These are phyloP conservation scores for Vesta saturnalis DNA, from an alignment of 2,888 invertebrate species.

Conservation along the genomic window DNA sequence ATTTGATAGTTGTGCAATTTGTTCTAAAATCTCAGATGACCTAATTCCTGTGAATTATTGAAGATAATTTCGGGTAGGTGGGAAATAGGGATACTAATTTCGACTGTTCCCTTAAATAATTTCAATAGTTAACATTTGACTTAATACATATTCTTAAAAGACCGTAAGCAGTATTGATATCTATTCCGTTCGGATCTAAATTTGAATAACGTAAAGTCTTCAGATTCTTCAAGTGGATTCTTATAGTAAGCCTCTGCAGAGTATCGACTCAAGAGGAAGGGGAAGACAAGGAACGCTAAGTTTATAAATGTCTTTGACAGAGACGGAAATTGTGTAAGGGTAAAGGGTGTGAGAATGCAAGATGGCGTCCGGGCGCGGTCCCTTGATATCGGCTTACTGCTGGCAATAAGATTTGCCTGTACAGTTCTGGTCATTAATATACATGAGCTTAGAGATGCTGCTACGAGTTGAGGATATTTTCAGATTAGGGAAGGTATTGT, in stretches of 20 bases:
- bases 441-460: conserved; percentile 57
- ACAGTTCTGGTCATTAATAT: conserved; percentile 62
- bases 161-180: no score
- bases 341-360: conserved; percentile 55
- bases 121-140: no score
- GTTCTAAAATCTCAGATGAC: conserved; percentile 37
- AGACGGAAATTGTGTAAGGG: conserved; percentile 51
- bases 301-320: conserved; percentile 47
- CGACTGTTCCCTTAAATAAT: no score
- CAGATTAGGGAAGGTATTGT: conserved; percentile 45
- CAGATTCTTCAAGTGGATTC: conserved; percentile 58
- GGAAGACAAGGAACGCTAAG: conserved; percentile 45
- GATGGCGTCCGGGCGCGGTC: conserved; percentile 61
- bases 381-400: conserved; percentile 61
- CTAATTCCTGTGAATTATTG: conserved; percentile 26
- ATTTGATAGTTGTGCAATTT: conserved; percentile 40
- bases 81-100: not conserved
- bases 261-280: conserved; percentile 61
- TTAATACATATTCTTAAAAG: no score
- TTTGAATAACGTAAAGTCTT: conserved; percentile 28
- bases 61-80: not conserved
- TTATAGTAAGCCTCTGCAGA: conserved; percentile 58
- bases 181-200: not conserved
- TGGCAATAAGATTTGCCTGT: conserved; percentile 62
- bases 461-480: conserved; percentile 48